Evolutionary conservation across 2,888 invertebrate genomes (phyloP).

Genomic region (Pycnomerus fuliginosus): DNA sequence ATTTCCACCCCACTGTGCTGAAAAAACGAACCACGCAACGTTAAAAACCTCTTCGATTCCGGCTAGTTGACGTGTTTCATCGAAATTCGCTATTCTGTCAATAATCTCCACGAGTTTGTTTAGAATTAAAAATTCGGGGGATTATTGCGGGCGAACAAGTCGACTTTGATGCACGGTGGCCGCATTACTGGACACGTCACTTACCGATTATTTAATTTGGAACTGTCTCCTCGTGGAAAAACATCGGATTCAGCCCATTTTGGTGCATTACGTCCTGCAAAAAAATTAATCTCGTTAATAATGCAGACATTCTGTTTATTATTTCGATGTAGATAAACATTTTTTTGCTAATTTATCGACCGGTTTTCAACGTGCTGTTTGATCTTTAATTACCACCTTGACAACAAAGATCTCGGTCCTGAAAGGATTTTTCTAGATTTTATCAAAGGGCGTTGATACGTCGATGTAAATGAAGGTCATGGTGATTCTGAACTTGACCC

Average conservation of each 20-base stretch:
- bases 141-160: too few species aligned
- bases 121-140: too few species aligned
- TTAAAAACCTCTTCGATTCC: too few species aligned
- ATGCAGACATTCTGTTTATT: background rate
- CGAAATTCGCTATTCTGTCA: slow-evolving; percentile 15
- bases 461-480: slow-evolving; percentile 25
- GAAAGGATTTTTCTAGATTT: background rate
- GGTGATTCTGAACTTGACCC: slow-evolving; percentile 41
- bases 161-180: too few species aligned
- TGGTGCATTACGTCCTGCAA: slow-evolving; percentile 44
- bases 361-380: slow-evolving; percentile 13
- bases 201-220: slow-evolving; percentile 16
- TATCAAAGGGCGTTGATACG: background rate
- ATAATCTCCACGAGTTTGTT: slow-evolving; percentile 15
- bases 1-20: slow-evolving; percentile 55
- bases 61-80: too few species aligned
- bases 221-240: slow-evolving; percentile 13
- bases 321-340: background rate
- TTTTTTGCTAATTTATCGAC: too few species aligned
- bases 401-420: too few species aligned
- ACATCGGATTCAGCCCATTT: slow-evolving; percentile 47
- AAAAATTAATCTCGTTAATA: slow-evolving; percentile 12
- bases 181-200: slow-evolving; percentile 2
- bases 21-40: slow-evolving; percentile 11
- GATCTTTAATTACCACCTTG: slow-evolving; percentile 18